Base-by-base conservation (phyloP, 2,888 invertebrate genomes). In the Lepidonotus clava region DNA sequence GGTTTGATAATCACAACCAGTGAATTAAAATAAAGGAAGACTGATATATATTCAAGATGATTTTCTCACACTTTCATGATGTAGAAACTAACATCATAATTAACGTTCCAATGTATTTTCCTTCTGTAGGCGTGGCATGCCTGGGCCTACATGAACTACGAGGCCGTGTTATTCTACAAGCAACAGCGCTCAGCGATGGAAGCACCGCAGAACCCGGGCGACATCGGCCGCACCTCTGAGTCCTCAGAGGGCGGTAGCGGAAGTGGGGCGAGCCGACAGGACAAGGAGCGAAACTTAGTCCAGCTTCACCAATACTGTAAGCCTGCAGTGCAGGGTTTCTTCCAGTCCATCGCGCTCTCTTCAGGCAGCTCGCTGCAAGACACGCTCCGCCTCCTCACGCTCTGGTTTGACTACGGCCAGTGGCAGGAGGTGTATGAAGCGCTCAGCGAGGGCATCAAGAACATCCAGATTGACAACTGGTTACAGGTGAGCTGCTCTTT, bases 401-500 rank as follows among this genome's bases (percentile, higher is more conserved):
- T 99, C 0, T 99, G 99, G 98, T 99, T 99, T 93, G 99, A 99
- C 93, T 98, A 98, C 92, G 99, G 99, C 0, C 98, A 99, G 89
- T 96, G 97, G 95, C 96, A 97, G 0, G 97, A 98, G 90, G 99
- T 99, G 0, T 97, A 98, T 92, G 98, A 98, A 89, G 98, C 98
- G 0, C 96, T 99, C 56, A 96, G 96, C 0, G 98, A 98, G 91
- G 98, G 98, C 0, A 97, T 99, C 90, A 96, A 97, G 90, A 96
- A 97, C 0, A 98, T 99, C 61, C 98, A 98, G 93, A 98, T 99
- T 88, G 98, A 99, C 92, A 99, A 98, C 1, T 99, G 99, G 99
- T 95, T 99, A 14, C 99, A 99, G 95, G 95, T 95, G 89, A 87
- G 88, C 51, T n/a, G n/a, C n/a, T n/a, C n/a, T n/a, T n/a, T n/a